A percentile compares a stretch with the other conserved stretches of the same genome.
Evolutionary conservation across 2,888 invertebrate genomes (phyloP).

Genomic region (Apoda limacodes): DNA sequence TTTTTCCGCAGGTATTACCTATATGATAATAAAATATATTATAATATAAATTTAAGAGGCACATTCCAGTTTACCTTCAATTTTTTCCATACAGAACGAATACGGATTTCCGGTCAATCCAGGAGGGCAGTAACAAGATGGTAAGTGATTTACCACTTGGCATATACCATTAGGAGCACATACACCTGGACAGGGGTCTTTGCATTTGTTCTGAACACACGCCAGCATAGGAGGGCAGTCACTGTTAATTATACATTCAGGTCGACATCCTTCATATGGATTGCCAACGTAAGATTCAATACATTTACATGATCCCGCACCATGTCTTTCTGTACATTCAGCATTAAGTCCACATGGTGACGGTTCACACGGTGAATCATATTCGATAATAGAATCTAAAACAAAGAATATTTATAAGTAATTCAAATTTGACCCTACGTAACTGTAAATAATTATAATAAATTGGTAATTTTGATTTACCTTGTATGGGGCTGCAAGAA

Average conservation of each 20-base stretch:
- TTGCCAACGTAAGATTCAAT: slow-evolving; percentile 66
- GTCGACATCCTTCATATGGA: slow-evolving; percentile 76
- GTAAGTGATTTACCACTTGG: slow-evolving; percentile 80
- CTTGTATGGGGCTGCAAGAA: slow-evolving; percentile 50
- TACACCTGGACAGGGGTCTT: slow-evolving; percentile 82
- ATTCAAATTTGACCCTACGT: too few relatives aligned
- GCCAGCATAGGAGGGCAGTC: slow-evolving; percentile 81
- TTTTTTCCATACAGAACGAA: slow-evolving; percentile 64
- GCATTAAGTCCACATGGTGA: slow-evolving; percentile 78
- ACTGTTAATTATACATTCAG: slow-evolving; percentile 83
- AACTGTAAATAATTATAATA: slow-evolving; percentile 2
- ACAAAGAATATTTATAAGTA: too few relatives aligned
- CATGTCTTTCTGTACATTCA: slow-evolving; percentile 72
- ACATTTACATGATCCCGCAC: slow-evolving; percentile 78
- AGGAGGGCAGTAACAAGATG: slow-evolving; percentile 76
- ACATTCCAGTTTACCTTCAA: slow-evolving; percentile 44
- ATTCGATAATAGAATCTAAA: slow-evolving; percentile 49
- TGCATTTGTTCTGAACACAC: slow-evolving; percentile 81
- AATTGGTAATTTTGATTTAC: slow-evolving; percentile 25
- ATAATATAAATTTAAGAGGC: slow-evolving; percentile 3
- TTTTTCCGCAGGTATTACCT: too few relatives aligned
- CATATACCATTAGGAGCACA: slow-evolving; percentile 82
- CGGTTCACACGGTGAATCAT: slow-evolving; percentile 72
- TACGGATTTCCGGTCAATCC: slow-evolving; percentile 81
- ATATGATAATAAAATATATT: slow-evolving; percentile 1